Conservation (phyloP, 2,797 vertebrate genomes). For the Poeciliopsis gracilis region DNA sequence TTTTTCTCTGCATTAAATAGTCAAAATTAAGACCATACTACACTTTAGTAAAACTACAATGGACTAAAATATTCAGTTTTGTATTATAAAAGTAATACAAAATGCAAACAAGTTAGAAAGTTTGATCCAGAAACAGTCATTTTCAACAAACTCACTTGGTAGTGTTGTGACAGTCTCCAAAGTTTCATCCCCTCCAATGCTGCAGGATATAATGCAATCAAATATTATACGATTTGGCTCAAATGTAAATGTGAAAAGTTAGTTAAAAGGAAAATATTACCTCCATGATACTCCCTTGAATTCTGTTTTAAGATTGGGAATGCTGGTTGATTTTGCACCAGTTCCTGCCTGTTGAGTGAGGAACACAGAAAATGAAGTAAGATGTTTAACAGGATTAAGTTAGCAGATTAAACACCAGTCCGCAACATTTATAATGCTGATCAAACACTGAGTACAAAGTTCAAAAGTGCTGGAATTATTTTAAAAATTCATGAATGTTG, state of each 20-base stretch:
- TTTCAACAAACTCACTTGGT: conserved; percentile 83
- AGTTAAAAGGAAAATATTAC: conserved; percentile 59
- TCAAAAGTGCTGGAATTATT: background rate
- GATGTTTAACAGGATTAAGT: background rate
- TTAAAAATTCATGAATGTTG: background rate
- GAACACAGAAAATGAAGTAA: conserved; percentile 5
- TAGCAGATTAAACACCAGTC: background rate
- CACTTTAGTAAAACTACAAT: background rate
- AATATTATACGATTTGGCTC: conserved; percentile 3
- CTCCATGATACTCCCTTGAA: conserved; percentile 91
- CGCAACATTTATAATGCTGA: background rate
- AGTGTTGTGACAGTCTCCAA: conserved; percentile 86
- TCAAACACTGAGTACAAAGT: too few relatives aligned
- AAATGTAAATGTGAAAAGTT: background rate
- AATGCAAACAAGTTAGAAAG: background rate
- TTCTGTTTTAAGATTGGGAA: conserved; percentile 58
- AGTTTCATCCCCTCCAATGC: conserved; percentile 85
- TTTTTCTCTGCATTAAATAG: background rate
- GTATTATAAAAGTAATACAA: background rate
- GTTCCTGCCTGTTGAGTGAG: conserved; percentile 76
- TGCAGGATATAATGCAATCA: conserved; percentile 57
- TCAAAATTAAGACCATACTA: background rate
- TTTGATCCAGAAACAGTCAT: background rate
- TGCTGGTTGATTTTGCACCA: conserved; percentile 76
- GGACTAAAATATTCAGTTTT: background rate